phyloP scores from a whole-genome alignment of 2,888 invertebrate species.

The Drosophila ezoana region DNA sequence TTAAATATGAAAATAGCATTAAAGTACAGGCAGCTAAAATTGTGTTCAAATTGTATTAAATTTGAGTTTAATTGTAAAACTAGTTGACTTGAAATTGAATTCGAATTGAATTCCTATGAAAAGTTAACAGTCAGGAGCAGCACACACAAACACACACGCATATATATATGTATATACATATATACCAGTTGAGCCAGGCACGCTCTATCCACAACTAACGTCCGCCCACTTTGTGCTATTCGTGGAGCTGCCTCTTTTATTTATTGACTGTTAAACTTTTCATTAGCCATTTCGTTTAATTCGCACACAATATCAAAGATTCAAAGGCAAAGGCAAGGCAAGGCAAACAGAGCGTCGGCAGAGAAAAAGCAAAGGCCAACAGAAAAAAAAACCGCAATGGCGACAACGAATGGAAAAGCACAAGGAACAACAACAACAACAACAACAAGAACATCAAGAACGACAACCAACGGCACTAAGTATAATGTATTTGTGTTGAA shows the following conservation, averaged over 20 bases:
- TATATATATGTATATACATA: background rate
- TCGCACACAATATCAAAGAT: conserved; percentile 76
- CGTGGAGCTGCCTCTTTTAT: conserved; percentile 59
- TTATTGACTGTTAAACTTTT: conserved; percentile 81
- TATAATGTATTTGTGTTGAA: conserved; percentile 78
- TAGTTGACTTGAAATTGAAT: conserved; percentile 23
- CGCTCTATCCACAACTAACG: background rate
- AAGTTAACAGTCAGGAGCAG: conserved; percentile 26
- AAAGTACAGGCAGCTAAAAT: background rate
- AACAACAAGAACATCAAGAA: conserved; percentile 35
- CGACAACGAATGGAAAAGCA: conserved; percentile 42
- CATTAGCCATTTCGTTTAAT: conserved; percentile 81
- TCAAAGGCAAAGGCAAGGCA: conserved; percentile 48
- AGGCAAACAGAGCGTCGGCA: conserved; percentile 6
- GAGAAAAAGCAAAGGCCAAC: conserved; percentile 33
- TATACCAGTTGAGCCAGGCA: background rate
- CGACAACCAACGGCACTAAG: conserved; percentile 64
- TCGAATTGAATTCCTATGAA: conserved; percentile 14
- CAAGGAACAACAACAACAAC: conserved; percentile 12
- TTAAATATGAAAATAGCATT: background rate
- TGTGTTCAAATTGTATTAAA: background rate
- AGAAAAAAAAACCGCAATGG: conserved; percentile 37
- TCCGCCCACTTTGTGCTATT: conserved; percentile 25
- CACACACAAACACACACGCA: background rate
- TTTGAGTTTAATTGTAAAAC: conserved; percentile 2